Evolutionary conservation across 2,113 vertebrate genomes (phyloP).

Genomic region (Antennarius striatus): DNA sequence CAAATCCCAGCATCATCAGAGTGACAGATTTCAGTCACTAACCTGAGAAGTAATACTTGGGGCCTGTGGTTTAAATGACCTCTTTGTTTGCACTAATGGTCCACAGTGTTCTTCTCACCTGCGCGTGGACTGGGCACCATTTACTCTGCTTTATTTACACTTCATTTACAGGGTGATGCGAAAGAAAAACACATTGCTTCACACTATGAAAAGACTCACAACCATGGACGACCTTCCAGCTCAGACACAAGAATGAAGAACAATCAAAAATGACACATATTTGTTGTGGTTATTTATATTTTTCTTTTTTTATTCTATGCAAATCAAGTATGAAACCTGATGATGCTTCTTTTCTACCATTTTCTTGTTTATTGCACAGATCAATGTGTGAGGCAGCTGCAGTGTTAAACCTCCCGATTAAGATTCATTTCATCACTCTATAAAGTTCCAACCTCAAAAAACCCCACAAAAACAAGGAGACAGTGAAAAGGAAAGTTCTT

Average conservation of each 20-base stretch:
- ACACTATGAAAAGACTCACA: conserved; percentile 25
- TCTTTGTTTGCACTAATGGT: conserved; percentile 52
- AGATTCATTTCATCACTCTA: conserved; percentile 1
- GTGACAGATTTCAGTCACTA: not conserved
- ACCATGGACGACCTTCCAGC: conserved; percentile 23
- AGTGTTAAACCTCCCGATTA: conserved; percentile 13
- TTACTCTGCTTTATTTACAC: conserved; percentile 57
- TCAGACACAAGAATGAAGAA: not conserved
- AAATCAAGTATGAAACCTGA: conserved; percentile 9
- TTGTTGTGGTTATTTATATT: not conserved
- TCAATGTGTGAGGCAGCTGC: conserved; percentile 13
- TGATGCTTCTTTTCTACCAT: not conserved
- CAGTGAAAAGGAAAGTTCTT: conserved; percentile 50
- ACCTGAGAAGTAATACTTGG: not conserved
- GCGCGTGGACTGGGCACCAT: conserved; percentile 29
- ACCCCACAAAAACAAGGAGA: conserved; percentile 20
- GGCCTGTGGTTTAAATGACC: conserved; percentile 26
- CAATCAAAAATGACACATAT: too few species aligned
- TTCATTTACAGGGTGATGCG: conserved; percentile 67
- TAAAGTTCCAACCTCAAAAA: conserved; percentile 23
- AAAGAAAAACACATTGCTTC: conserved; percentile 63
- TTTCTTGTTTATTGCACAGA: too few species aligned
- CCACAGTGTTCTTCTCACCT: conserved; percentile 51
- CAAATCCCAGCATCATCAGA: too few species aligned
- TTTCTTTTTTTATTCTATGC: not conserved